Base-by-base conservation (phyloP, 2,797 vertebrate genomes). In the Cichlasoma orientale region DNA sequence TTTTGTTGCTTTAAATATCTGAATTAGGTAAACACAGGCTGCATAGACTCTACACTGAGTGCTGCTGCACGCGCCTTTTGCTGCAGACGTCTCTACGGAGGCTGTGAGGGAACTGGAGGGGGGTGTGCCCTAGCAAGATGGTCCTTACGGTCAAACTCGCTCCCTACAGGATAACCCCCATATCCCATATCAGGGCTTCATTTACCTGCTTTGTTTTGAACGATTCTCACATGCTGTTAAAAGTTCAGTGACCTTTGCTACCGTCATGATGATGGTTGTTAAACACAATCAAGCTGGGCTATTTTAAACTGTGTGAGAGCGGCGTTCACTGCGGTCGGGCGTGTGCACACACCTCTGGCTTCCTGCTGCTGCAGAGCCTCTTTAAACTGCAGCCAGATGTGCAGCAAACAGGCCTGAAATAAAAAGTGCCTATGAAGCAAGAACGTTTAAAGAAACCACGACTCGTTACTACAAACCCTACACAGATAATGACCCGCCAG, bases 341-440 rank as follows among this genome's bases (percentile, higher is more conserved):
- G 25, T 16, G 56, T 75, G 58, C 56, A 74, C 72, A 79, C 72
- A 78, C 44, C 9, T 69, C 58, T 74, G 75, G 71, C 41, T 82
- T 27, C 19, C 47, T 78, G 79, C 57, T 79, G 77, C 70, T 57
- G 5, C n/a, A 54, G 55, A 44, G 59, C 57, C 61, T 2, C 88
- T 86, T 88, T 84, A 80, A 86, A 78, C 80, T 80, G 68, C 69
- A 86, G 61, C 79, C 82, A 86, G 78, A 87, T 90, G 86, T 84
- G 74, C 74, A 63, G 31, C 78, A 56, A 83, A 82, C 57, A 50
- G 73, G 72, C 66, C 76, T 44, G 57, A 83, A 84, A 86, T 74
- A 66, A 88, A 89, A 88, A 75, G 66, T 69, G 66, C 76, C 14
- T 41, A 53, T 53, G 57, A 70, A 73, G 69, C 75, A 76, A 68